phyloP scores from a whole-genome alignment of 2,888 invertebrate genomes.

The Deilephila elpenor region DNA sequence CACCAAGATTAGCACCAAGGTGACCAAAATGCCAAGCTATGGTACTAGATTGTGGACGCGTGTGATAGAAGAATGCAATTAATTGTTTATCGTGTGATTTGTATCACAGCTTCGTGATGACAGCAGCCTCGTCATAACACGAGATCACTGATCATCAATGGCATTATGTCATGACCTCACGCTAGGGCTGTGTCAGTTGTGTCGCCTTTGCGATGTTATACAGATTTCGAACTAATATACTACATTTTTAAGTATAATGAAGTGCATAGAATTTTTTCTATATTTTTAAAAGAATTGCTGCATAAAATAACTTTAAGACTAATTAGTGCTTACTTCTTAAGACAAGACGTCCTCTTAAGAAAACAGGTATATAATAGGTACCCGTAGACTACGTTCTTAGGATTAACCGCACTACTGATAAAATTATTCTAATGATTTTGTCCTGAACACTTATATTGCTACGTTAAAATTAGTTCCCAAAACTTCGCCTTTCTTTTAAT shows the following conservation, averaged over 20 bases:
- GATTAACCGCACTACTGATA: too few species aligned
- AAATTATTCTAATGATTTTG: too few species aligned
- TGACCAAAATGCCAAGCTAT: slow-evolving; percentile 9
- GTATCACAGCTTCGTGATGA: slow-evolving; percentile 15
- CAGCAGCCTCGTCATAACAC: slow-evolving; percentile 23
- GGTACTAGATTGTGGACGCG: neutral
- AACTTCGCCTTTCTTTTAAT: too few species aligned
- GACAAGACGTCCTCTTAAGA: too few species aligned
- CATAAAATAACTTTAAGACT: too few species aligned
- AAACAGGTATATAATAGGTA: too few species aligned
- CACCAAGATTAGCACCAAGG: slow-evolving; percentile 2
- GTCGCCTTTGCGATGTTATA: neutral
- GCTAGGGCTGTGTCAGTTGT: neutral
- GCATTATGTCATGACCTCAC: slow-evolving; percentile 19
- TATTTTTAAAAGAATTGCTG: too few species aligned
- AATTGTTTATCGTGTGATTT: slow-evolving; percentile 3
- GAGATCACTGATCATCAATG: slow-evolving; percentile 22
- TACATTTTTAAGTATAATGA: neutral
- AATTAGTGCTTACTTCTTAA: too few species aligned
- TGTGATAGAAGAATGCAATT: slow-evolving; percentile 5
- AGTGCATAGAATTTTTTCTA: too few species aligned
- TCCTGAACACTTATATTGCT: too few species aligned
- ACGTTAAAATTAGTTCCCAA: too few species aligned
- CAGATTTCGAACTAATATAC: neutral
- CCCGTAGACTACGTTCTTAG: too few species aligned